These are phyloP conservation scores for Synanthedon vespiformis DNA, from an alignment of 2,888 invertebrate genomes.

Conservation along the genomic window DNA sequence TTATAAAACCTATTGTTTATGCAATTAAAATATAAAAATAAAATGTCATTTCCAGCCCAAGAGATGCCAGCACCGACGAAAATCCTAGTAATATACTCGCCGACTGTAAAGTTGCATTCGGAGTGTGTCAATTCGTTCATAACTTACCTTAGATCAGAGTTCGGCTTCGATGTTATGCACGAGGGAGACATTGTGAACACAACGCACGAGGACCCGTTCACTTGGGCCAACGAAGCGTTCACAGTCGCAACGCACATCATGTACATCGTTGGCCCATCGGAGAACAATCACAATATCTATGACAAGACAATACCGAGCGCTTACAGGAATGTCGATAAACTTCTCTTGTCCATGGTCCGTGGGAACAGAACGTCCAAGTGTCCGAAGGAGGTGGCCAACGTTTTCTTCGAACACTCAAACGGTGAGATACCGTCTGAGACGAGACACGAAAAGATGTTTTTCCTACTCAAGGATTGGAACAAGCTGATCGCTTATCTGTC, in stretches of 20 bases:
- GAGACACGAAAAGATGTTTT: conserved; percentile 32
- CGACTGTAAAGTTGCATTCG: conserved; percentile 44
- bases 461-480: conserved; percentile 51
- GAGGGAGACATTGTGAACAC: conserved; percentile 47
- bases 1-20: too few species aligned
- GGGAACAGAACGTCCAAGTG: conserved; percentile 19
- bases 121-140: conserved; percentile 52
- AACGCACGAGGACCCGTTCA: conserved; percentile 43
- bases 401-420: conserved; percentile 52
- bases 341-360: conserved; percentile 37
- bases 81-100: conserved; percentile 48
- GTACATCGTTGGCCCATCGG: conserved; percentile 48
- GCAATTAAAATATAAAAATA: too few species aligned
- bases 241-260: conserved; percentile 38
- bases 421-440: conserved; percentile 44
- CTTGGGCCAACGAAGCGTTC: conserved; percentile 52
- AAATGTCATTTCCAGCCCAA: conserved; percentile 26
- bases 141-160: conserved; percentile 42
- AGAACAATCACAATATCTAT: conserved; percentile 42
- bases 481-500: conserved; percentile 50
- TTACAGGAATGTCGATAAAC: conserved; percentile 36
- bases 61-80: conserved; percentile 51
- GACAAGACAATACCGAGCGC: conserved; percentile 49
- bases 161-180: conserved; percentile 47
- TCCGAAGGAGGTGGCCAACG: conserved; percentile 41